phyloP scores from a whole-genome alignment of 2,888 invertebrate genomes.

The Anaspis maculata region DNA sequence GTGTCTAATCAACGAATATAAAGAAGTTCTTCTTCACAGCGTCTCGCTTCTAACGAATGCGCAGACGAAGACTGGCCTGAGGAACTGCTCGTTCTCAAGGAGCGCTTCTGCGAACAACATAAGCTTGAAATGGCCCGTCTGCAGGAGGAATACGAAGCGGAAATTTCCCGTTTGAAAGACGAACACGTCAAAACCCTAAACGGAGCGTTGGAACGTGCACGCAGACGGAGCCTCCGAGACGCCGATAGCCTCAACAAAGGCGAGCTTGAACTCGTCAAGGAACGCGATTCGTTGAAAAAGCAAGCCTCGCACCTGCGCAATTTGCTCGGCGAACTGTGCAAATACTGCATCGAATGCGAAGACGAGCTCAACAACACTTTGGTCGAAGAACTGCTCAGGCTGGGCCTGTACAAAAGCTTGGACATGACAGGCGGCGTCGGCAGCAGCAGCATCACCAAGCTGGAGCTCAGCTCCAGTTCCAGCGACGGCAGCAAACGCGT shows the following conservation, averaged over 20 bases:
- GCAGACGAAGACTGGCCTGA: slow-evolving; percentile 70
- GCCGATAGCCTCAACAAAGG: slow-evolving; percentile 46
- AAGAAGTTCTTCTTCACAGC: too few species aligned
- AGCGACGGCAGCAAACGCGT: slow-evolving; percentile 43
- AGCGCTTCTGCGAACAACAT: slow-evolving; percentile 63
- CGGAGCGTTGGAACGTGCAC: slow-evolving; percentile 33
- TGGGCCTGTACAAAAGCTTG: slow-evolving; percentile 32
- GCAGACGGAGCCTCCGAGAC: slow-evolving; percentile 30
- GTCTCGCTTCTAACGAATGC: slow-evolving; percentile 57
- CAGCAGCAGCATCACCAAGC: slow-evolving; percentile 15
- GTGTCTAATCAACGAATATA: too few species aligned
- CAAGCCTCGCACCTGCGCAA: slow-evolving; percentile 57
- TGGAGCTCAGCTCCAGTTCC: slow-evolving; percentile 20
- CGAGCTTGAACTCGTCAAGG: slow-evolving; percentile 51
- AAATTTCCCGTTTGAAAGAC: slow-evolving; percentile 46
- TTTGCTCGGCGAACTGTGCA: slow-evolving; percentile 59
- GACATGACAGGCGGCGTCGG: too few species aligned
- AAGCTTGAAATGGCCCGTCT: slow-evolving; percentile 51
- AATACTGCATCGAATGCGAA: slow-evolving; percentile 68
- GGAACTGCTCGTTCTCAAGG: slow-evolving; percentile 62
- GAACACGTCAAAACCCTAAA: slow-evolving; percentile 32
- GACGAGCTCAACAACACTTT: slow-evolving; percentile 71
- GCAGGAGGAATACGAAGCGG: slow-evolving; percentile 50
- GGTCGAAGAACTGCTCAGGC: slow-evolving; percentile 53
- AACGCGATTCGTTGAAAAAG: slow-evolving; percentile 59